These are phyloP conservation scores for Xenops minutus DNA, from an alignment of 2,797 vertebrate species.

Conservation along the genomic window DNA sequence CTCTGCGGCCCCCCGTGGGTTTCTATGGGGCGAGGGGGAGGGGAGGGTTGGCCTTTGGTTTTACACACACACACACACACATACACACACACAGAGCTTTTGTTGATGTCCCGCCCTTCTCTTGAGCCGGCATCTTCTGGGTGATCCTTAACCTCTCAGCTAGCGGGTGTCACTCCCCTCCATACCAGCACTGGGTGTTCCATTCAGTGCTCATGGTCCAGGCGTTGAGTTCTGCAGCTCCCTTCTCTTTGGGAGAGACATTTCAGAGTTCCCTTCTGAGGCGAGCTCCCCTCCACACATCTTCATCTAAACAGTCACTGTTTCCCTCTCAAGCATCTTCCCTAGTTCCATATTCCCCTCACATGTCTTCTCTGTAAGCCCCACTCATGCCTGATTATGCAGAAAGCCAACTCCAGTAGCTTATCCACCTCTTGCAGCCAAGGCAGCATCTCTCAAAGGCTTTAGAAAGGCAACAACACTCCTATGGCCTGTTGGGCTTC, in stretches of 20 bases:
- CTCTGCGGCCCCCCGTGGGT: slow-evolving; percentile 39
- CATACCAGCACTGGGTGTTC: neutral
- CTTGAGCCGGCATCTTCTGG: slow-evolving; percentile 8
- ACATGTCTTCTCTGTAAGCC: neutral
- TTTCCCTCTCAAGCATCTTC: neutral
- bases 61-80: neutral
- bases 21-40: neutral
- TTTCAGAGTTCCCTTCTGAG: neutral
- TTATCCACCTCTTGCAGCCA: neutral
- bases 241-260: neutral
- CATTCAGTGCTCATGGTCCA: neutral
- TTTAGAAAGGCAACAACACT: neutral
- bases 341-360: neutral
- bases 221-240: neutral
- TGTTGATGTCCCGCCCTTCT: neutral
- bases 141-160: neutral
- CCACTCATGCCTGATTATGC: neutral
- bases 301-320: neutral
- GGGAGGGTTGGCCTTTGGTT: slow-evolving; percentile 19
- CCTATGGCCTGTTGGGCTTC: neutral
- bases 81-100: neutral
- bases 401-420: slow-evolving; percentile 41
- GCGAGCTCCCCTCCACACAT: neutral
- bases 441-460: neutral
- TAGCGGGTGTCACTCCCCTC: neutral